Conservation (phyloP, 2,888 invertebrate genomes). For the Calameuta pallipes region DNA sequence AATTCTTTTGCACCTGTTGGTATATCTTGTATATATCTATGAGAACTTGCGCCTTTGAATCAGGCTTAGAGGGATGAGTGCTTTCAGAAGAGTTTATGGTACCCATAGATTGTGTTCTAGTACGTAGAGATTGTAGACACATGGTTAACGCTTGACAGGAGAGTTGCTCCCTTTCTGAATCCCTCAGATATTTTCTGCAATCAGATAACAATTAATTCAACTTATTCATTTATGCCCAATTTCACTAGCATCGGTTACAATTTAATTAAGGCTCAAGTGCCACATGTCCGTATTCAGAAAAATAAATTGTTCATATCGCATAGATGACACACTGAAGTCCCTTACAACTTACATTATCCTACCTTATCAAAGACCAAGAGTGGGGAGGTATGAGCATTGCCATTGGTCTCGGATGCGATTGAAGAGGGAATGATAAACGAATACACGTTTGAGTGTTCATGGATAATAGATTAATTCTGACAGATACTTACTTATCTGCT, state of each 20-base stretch:
- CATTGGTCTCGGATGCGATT: too few relatives aligned
- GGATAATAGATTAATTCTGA: constrained; percentile 5
- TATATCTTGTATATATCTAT: constrained; percentile 76
- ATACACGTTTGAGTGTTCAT: background rate
- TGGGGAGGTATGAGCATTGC: too few relatives aligned
- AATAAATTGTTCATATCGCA: too few relatives aligned
- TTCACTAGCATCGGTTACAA: constrained; percentile 12
- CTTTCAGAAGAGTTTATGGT: constrained; percentile 49
- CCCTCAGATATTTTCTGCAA: constrained; percentile 82
- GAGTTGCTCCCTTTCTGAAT: constrained; percentile 84
- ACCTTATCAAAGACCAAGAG: too few relatives aligned
- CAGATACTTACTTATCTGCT: constrained; percentile 77
- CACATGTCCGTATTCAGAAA: background rate
- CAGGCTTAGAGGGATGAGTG: constrained; percentile 44
- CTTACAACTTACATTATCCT: too few relatives aligned
- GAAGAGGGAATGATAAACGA: background rate
- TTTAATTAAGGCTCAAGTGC: background rate
- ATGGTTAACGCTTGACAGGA: constrained; percentile 83
- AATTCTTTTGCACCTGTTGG: constrained; percentile 76
- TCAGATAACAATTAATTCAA: background rate
- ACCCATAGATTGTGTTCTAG: constrained; percentile 69
- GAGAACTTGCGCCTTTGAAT: constrained; percentile 66
- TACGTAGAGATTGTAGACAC: constrained; percentile 77
- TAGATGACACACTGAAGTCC: too few relatives aligned
- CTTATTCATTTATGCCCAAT: background rate